Evolutionary conservation across 2,888 invertebrate genomes (phyloP), one percentile per base, ranked within the genome.

Genomic region (Cyrtodaria siliqua): DNA sequence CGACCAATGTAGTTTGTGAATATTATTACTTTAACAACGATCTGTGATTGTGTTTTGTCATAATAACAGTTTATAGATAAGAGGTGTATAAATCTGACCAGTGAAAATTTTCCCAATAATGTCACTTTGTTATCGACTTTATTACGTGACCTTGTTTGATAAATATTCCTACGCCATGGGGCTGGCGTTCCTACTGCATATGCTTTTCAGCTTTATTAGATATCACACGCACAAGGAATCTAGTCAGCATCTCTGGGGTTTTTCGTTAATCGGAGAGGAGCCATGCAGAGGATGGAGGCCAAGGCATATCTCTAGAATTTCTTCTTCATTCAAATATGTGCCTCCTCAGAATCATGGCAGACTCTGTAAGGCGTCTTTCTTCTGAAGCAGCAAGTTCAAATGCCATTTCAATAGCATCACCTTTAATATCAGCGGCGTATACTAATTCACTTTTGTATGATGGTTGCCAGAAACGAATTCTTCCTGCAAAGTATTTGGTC

Each of bases 311-410:
- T 8, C 23, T 18, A 9, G 57, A 55, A 6, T 59, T 14, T 33
- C 33, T 33, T 33, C 29, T 26, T 9, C 40, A 33, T 0, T 77
- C 63, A 14, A 47, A 26, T 20, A 69, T 64, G 23, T 60, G 18
- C 12, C 80, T 14, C 27, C 76, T 40, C n/a, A 74, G 12, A 2
- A 79, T 72, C 49, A 78, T 29, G 0, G 79, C 75, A 1, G 69
- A 16, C 40, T 78, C 79, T 20, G 59, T 12, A 29, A 79, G 47
- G 1, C 59, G 64, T 16, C 47, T 49, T 20, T 70, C 60, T 18
- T 82, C 75, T 0, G 75, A 75, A 8, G 77, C 27, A 27, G 75
- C 77, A 24, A 62, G 18, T 38, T 74, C 79, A 74, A 79, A 79
- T 9, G 77, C 82, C 20, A 4, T 50, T 60, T 75, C 79, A 16